Evolutionary conservation across 1,140 invertebrate genomes (phyloP).

Genomic region (Drosophila punjabiensis): DNA sequence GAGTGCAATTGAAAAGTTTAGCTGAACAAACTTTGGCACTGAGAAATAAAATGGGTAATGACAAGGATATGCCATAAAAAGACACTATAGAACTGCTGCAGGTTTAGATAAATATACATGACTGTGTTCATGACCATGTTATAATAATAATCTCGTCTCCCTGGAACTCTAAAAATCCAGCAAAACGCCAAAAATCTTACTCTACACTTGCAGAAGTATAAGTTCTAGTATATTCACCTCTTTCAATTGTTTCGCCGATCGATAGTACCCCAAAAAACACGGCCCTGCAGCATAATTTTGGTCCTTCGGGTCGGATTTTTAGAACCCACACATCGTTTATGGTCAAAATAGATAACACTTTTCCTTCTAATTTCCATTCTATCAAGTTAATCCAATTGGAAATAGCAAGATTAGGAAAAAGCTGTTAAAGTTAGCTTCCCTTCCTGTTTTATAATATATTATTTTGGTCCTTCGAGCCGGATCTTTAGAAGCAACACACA

Average conservation of each 20-base stretch:
- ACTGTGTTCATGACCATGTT: background rate
- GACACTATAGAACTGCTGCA: background rate
- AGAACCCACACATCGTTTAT: background rate
- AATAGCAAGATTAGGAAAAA: background rate
- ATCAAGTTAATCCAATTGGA: too few relatives aligned
- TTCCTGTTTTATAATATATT: too few relatives aligned
- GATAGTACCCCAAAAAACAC: too few relatives aligned
- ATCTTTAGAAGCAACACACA: too few relatives aligned
- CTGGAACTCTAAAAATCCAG: background rate
- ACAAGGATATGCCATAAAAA: background rate
- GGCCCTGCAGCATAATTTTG: too few relatives aligned
- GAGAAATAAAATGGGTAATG: background rate
- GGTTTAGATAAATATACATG: background rate
- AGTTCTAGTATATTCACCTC: background rate
- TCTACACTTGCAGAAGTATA: background rate
- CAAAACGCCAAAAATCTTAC: background rate
- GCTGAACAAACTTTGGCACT: slow-evolving; percentile 17
- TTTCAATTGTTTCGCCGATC: too few relatives aligned
- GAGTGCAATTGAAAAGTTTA: slow-evolving; percentile 37
- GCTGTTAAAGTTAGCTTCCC: background rate
- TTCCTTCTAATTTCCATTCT: too few relatives aligned
- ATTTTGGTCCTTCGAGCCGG: too few relatives aligned
- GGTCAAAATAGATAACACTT: too few relatives aligned
- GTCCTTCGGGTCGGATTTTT: too few relatives aligned
- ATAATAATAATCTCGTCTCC: background rate